phyloP scores from a whole-genome alignment of 2,797 vertebrate species.

The Mallotus villosus region DNA sequence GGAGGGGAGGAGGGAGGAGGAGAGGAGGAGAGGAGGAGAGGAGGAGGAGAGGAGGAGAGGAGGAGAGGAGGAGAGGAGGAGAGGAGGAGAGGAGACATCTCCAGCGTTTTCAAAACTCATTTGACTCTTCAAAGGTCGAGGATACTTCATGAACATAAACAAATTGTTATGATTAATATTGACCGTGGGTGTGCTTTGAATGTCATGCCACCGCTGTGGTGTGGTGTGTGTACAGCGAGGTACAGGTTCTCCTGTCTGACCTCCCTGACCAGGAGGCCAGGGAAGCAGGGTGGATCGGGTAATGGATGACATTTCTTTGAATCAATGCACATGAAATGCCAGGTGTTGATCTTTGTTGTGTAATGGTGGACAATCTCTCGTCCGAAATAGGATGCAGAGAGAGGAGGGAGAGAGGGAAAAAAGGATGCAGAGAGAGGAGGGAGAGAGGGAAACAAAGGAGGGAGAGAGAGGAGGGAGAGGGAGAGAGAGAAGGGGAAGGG shows the following conservation, averaged over 20 bases:
- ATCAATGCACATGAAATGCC: constrained; percentile 2
- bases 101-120: no score
- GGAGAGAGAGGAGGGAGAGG: background rate
- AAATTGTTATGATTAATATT: background rate
- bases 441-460: no score
- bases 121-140: background rate
- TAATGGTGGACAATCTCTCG: background rate
- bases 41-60: no score
- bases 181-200: background rate
- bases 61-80: no score
- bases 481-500: no score
- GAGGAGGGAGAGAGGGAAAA: no score
- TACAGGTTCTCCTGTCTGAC: background rate
- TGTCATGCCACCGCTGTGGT: no score
- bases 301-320: constrained; percentile 3
- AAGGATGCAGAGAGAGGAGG: no score
- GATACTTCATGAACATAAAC: background rate
- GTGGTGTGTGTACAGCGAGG: background rate
- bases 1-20: no score
- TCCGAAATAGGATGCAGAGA: background rate
- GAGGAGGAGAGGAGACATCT: no score
- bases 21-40: no score
- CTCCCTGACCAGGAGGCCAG: no score
- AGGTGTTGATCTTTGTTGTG: background rate
- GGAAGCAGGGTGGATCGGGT: background rate